Evolutionary conservation across 2,797 vertebrate species (phyloP).

Genomic region (Pantherophis vulpinus): DNA sequence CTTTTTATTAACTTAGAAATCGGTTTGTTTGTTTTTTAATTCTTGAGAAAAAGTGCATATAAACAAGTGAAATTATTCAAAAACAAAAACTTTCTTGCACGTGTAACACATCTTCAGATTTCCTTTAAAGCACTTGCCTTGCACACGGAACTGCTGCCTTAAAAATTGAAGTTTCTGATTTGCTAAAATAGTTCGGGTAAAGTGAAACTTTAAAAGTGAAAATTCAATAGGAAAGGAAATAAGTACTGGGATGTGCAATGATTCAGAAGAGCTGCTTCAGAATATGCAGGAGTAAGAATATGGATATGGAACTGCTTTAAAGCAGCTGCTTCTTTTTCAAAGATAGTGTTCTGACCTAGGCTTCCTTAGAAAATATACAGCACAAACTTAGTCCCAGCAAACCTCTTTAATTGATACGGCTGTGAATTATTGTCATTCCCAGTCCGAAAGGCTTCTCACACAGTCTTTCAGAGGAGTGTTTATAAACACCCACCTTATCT

Average conservation of each 20-base stretch:
- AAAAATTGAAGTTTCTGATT: not conserved
- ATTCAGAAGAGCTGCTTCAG: not conserved
- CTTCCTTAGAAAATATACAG: too few species aligned
- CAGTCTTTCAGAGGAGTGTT: too few species aligned
- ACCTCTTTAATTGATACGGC: too few species aligned
- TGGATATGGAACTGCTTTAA: not conserved
- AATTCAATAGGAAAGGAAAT: not conserved
- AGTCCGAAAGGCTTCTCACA: too few species aligned
- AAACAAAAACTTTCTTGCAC: not conserved
- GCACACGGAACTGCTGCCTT: not conserved
- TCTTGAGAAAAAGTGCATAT: not conserved
- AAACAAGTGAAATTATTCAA: not conserved
- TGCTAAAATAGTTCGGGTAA: not conserved
- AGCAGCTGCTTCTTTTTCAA: not conserved
- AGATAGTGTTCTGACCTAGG: too few species aligned
- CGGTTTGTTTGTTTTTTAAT: not conserved
- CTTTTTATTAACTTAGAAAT: not conserved
- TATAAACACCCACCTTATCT: too few species aligned
- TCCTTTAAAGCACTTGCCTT: not conserved
- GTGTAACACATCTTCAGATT: not conserved
- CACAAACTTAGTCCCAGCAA: too few species aligned
- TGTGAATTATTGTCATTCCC: too few species aligned
- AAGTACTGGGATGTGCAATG: not conserved
- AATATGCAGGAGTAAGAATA: not conserved
- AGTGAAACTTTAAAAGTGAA: too few species aligned